Percentiles rank a stretch among this genome's conserved stretches.
Evolutionary conservation across 2,113 vertebrate species (phyloP).

Genomic region (Paracyprichromis sp.): DNA sequence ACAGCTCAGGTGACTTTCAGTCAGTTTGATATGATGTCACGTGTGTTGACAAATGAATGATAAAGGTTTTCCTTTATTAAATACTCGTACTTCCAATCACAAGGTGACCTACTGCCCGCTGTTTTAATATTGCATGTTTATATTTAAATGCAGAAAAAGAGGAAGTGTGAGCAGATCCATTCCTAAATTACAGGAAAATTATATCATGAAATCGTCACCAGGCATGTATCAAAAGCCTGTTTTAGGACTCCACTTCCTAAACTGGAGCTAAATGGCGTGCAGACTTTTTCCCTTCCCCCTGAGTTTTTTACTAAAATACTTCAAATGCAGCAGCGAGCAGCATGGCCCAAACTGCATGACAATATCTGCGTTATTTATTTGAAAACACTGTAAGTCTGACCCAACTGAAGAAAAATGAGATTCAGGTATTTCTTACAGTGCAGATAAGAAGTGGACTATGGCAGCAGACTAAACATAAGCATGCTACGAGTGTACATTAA

Average conservation of each 20-base stretch:
- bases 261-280: rapidly evolving
- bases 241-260: rapidly evolving
- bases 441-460: background rate
- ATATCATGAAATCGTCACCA: rapidly evolving
- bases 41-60: background rate
- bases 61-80: background rate
- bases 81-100: background rate
- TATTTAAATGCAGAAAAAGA: background rate
- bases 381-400: background rate
- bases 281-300: rapidly evolving
- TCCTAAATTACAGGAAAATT: background rate
- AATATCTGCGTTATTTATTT: background rate
- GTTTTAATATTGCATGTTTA: background rate
- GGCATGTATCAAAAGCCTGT: rapidly evolving
- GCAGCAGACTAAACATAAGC: background rate
- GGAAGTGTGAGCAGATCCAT: background rate
- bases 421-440: background rate
- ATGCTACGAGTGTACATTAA: background rate
- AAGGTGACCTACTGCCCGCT: background rate
- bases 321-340: rapidly evolving
- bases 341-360: background rate
- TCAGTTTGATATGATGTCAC: background rate
- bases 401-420: background rate
- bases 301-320: background rate
- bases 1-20: background rate